phyloP scores from a whole-genome alignment of 2,113 vertebrate species.

The Jaculus jaculus region DNA sequence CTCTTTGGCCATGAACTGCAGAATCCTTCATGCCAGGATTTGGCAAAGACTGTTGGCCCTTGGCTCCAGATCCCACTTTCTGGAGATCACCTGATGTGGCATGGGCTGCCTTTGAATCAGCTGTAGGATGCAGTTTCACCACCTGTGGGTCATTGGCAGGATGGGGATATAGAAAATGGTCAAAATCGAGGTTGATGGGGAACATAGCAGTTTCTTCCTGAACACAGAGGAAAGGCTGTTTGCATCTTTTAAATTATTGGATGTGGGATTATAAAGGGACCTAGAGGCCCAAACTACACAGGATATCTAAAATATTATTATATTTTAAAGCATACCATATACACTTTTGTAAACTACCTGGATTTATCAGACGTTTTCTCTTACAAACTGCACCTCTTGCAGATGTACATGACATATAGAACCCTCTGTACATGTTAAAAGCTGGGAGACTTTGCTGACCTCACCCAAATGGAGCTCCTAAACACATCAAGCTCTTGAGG shows the following conservation, averaged over 20 bases:
- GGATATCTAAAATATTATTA: neutral
- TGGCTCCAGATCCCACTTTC: neutral
- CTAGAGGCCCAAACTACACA: neutral
- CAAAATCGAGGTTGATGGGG: neutral
- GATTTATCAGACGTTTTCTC: neutral
- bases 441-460: neutral
- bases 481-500: neutral
- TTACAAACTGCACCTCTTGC: neutral
- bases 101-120: neutral
- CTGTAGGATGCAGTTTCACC: neutral
- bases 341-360: neutral
- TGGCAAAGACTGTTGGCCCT: too few species aligned
- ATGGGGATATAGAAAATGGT: neutral
- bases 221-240: neutral
- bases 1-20: neutral
- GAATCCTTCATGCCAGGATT: neutral
- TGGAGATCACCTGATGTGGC: neutral
- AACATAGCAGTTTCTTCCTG: neutral
- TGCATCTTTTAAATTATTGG: neutral
- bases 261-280: neutral
- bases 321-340: neutral
- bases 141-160: neutral
- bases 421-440: accelerated
- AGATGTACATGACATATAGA: neutral
- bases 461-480: neutral